Base-by-base conservation (phyloP, 1,140 invertebrate species). In the Drosophila chauvacae region DNA sequence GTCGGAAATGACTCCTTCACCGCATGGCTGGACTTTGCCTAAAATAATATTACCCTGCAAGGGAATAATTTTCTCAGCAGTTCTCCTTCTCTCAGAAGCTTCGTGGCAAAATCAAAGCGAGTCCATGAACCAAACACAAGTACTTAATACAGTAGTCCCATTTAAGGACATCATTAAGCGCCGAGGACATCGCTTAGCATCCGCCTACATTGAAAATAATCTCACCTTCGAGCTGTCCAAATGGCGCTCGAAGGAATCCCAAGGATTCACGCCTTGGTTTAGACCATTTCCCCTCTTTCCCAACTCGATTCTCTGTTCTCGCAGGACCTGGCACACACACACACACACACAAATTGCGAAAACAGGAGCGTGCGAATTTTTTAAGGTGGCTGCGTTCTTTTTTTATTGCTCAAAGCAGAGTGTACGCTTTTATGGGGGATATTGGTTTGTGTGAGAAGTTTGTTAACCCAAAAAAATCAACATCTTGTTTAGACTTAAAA, bases 291-390 rank as follows among this genome's bases (percentile, higher is more conserved):
- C 42, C 20, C 1, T 13, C 14, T 7, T 4, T 42, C 20, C 33
- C 47, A 39, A 53, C 3, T 30, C 18, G n/a, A 37, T 55, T 23
- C 16, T 16, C 18, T 53, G 20, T 11, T 23, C 53, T 55, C 26
- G 33, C 53, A 56, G 53, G 53, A 56, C 53, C 18, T 39, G 9
- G 2, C 23, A 23, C 23, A 23, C 23, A 23, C 23, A 23, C 23
- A 23, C 23, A 62, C 50, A 39, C 37, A 30, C 37, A 23, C 51
- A 59, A 47, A 42, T 26, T 53, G 47, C 37, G 63, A 47, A 42
- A 59, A 53, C 26, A 64, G 47, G 30, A 37, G 59, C 70, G 47
- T 66, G 61, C 72, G 39, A 76, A 66, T 59, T 66, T 77, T 76
- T 18, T 23, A 68, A 77, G 61, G 74, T 77, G 61, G 55, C 41